phyloP scores from a whole-genome alignment of 2,888 invertebrate genomes.

The Noctua fimbriata region DNA sequence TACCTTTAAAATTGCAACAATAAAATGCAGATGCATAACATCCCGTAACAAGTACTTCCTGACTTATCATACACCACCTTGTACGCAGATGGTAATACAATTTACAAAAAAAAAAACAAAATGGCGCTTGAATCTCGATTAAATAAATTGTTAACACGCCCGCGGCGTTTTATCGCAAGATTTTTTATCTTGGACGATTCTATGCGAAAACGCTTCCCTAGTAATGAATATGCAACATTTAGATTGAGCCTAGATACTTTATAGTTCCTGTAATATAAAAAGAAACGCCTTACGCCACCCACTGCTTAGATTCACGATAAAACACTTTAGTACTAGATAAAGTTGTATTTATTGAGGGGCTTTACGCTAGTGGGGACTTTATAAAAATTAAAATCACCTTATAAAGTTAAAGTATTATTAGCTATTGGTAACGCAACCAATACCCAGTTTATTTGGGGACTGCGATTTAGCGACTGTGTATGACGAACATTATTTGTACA shows the following conservation, averaged over 20 bases:
- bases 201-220: conserved; percentile 78
- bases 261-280: conserved; percentile 76
- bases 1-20: conserved; percentile 58
- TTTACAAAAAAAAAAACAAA: conserved; percentile 68
- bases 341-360: conserved; percentile 56
- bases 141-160: conserved; percentile 86
- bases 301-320: conserved; percentile 71
- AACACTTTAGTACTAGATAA: conserved; percentile 70
- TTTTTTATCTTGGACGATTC: conserved; percentile 83
- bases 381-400: conserved; percentile 75
- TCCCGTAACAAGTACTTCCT: conserved; percentile 78
- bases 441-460: conserved; percentile 78
- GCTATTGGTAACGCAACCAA: conserved; percentile 80
- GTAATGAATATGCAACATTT: conserved; percentile 81
- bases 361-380: conserved; percentile 63
- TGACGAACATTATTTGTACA: conserved; percentile 4
- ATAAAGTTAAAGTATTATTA: conserved; percentile 67
- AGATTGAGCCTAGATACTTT: conserved; percentile 83
- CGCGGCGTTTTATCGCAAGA: conserved; percentile 77
- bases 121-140: conserved; percentile 78
- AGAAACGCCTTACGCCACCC: conserved; percentile 80
- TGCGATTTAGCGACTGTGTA: conserved; percentile 71
- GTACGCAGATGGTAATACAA: conserved; percentile 79
- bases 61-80: conserved; percentile 83
- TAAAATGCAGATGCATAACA: conserved; percentile 66